Evolutionary conservation across 2,797 vertebrate genomes (phyloP).

Genomic region (Cuculus canorus): DNA sequence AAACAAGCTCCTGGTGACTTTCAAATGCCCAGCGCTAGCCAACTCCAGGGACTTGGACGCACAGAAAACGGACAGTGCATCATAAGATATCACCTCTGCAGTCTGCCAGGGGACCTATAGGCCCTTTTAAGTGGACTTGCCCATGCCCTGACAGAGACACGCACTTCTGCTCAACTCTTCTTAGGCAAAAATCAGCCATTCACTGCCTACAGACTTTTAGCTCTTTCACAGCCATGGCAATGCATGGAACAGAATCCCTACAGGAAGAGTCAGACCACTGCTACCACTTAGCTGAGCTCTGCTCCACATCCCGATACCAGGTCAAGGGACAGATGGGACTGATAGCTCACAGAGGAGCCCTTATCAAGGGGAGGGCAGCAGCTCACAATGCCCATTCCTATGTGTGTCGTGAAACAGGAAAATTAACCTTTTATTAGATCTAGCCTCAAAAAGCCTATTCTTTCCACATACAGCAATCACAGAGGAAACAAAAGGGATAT

Average conservation of each 20-base stretch:
- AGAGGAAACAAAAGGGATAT: background rate
- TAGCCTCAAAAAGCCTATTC: background rate
- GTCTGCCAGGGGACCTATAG: background rate
- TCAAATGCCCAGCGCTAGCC: rapidly evolving
- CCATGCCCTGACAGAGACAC: rapidly evolving
- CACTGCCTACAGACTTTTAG: background rate
- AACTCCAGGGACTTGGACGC: no score
- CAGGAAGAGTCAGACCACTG: background rate
- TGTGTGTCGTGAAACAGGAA: background rate
- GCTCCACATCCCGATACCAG: background rate
- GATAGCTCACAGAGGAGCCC: background rate
- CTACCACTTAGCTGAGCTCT: background rate
- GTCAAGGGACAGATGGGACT: rapidly evolving
- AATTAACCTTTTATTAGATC: background rate
- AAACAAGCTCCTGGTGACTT: background rate
- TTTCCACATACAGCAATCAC: background rate
- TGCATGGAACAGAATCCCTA: background rate
- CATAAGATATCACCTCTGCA: background rate
- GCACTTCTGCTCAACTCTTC: background rate
- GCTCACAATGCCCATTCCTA: background rate
- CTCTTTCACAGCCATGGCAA: background rate
- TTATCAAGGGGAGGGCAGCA: background rate
- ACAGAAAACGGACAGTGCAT: background rate
- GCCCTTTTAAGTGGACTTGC: background rate
- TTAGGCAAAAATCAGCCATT: background rate